These are phyloP conservation scores for Carabus problematicus DNA, from an alignment of 2,888 invertebrate species.

Conservation along the genomic window DNA sequence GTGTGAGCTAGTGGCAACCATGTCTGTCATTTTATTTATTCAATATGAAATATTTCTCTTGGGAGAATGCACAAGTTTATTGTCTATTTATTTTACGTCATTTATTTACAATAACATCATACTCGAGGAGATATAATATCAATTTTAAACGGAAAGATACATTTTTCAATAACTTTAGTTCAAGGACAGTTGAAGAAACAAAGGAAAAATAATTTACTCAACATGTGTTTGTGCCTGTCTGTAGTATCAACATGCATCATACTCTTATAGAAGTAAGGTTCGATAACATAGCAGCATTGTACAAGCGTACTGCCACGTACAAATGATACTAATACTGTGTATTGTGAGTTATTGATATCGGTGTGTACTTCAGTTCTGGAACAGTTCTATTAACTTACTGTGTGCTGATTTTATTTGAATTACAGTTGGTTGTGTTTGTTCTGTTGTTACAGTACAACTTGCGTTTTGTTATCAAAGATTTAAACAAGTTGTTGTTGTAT, in stretches of 20 bases:
- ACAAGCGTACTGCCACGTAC: not conserved
- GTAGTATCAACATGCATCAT: not conserved
- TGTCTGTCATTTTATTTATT: too few relatives aligned
- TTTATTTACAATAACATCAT: too few relatives aligned
- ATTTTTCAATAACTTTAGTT: too few relatives aligned
- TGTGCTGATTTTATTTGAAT: constrained; percentile 2
- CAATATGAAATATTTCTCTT: not conserved
- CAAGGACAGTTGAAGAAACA: too few relatives aligned
- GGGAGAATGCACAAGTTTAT: constrained; percentile 15
- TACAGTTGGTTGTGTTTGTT: not conserved
- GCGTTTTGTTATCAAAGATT: constrained; percentile 5
- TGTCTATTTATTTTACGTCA: not conserved
- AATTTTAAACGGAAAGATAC: too few relatives aligned
- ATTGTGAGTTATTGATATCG: not conserved
- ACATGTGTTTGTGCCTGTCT: too few relatives aligned
- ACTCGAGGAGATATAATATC: too few relatives aligned
- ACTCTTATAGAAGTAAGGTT: not conserved
- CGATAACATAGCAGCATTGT: not conserved
- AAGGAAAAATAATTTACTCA: too few relatives aligned
- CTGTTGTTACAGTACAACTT: not conserved
- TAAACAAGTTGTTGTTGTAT: too few relatives aligned
- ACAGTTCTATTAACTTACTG: constrained; percentile 4
- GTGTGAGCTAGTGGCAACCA: not conserved
- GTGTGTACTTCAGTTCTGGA: constrained; percentile 5
- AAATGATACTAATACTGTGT: not conserved